Conservation (phyloP, 2,797 vertebrate species). For the Gobionotothen gibberifrons region DNA sequence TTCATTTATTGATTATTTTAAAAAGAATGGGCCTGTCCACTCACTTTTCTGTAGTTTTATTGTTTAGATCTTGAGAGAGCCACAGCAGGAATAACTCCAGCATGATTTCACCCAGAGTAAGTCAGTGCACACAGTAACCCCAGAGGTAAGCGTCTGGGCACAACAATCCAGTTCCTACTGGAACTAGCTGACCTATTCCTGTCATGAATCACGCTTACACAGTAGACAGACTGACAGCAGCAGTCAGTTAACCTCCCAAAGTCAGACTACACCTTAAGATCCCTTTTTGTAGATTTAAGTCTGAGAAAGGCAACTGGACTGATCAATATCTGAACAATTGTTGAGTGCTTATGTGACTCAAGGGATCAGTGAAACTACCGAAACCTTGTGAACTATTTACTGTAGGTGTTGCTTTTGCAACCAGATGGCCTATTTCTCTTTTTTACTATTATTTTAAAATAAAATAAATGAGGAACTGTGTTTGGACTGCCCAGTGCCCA, state of each 20-base stretch:
- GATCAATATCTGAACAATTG: neutral
- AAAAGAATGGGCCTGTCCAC: neutral
- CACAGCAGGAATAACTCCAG: neutral
- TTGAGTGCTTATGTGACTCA: neutral
- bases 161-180: constrained; percentile 13
- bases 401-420: constrained; percentile 6
- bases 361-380: neutral
- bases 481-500: neutral
- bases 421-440: neutral
- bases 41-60: constrained; percentile 13
- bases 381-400: neutral
- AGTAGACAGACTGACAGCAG: neutral
- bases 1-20: constrained; percentile 32
- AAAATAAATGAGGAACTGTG: neutral
- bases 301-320: neutral
- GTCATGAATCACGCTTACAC: constrained; percentile 10
- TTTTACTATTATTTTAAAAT: neutral
- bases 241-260: constrained; percentile 4
- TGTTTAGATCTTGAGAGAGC: neutral
- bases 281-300: constrained; percentile 7
- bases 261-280: constrained; percentile 1
- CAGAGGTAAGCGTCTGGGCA: constrained; percentile 6
- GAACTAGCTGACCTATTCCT: constrained; percentile 8
- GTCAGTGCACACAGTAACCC: neutral
- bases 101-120: constrained; percentile 10